Conservation (phyloP, 2,113 vertebrate genomes). For the Myodes glareolus region DNA sequence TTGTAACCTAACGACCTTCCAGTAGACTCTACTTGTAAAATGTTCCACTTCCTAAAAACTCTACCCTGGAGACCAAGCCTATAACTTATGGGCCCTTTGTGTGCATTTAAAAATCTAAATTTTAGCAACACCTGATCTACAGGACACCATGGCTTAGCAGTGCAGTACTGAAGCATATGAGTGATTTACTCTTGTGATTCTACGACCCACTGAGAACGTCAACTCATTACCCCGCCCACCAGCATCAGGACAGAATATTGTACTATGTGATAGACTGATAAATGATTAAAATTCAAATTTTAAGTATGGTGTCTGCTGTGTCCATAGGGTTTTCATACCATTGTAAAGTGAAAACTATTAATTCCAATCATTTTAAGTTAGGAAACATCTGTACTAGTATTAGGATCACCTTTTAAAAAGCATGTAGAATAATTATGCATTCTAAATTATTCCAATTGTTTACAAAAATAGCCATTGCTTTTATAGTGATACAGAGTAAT, state of each 20-base stretch:
- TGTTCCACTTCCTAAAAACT: background rate
- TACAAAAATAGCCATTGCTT: slow-evolving; percentile 22
- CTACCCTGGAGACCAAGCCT: background rate
- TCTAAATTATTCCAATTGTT: slow-evolving; percentile 47
- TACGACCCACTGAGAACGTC: background rate
- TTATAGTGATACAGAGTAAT: slow-evolving; percentile 36
- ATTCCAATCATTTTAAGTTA: background rate
- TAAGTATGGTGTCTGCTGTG: background rate
- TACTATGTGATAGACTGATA: background rate
- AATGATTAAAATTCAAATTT: background rate
- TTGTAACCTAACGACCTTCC: background rate
- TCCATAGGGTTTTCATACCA: background rate
- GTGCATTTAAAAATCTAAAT: background rate
- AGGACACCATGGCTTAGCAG: background rate
- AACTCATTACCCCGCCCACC: background rate
- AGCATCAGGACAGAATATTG: background rate
- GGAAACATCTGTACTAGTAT: background rate
- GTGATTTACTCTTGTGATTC: background rate
- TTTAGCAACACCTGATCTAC: background rate
- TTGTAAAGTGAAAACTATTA: background rate
- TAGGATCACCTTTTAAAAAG: background rate
- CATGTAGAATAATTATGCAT: slow-evolving; percentile 14
- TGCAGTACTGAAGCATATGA: background rate
- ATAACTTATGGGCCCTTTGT: background rate
- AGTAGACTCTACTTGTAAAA: background rate